A percentile compares a stretch with the other conserved stretches of the same genome.
phyloP scores from a whole-genome alignment of 2,113 vertebrate species.

The Nibea coibor region DNA sequence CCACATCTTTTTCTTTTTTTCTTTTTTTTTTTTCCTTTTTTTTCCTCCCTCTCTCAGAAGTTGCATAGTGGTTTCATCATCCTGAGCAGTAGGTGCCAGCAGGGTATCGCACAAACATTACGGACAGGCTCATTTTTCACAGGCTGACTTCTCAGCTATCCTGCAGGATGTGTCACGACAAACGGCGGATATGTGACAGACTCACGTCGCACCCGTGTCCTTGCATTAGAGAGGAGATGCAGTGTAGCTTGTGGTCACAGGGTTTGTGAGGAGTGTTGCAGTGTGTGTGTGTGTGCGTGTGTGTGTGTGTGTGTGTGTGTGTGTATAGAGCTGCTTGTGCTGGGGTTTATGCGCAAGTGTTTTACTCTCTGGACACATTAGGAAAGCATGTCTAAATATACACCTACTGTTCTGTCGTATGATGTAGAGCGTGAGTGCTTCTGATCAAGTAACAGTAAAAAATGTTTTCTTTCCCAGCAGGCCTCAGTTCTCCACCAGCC shows the following conservation, averaged over 20 bases:
- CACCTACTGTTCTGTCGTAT: constrained; percentile 16
- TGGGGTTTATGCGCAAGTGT: constrained; percentile 3
- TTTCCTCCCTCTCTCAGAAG: constrained; percentile 49
- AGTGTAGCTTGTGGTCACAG: constrained; percentile 50
- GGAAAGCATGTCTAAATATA: constrained; percentile 21
- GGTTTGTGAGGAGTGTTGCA: background rate
- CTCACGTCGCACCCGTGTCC: constrained; percentile 72
- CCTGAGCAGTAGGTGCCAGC: constrained; percentile 77
- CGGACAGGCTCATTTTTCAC: constrained; percentile 83
- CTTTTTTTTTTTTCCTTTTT: background rate
- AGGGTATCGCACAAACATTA: constrained; percentile 78
- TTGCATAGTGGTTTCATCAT: constrained; percentile 85
- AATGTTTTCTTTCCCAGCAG: constrained; percentile 76
- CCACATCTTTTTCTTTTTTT: constrained; percentile 53
- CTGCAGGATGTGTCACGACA: constrained; percentile 76
- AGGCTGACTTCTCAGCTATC: constrained; percentile 78
- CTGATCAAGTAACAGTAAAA: constrained; percentile 27
- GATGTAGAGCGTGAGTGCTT: background rate
- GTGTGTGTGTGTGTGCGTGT: constrained; percentile 13
- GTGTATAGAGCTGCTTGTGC: constrained; percentile 1
- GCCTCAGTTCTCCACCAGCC: constrained; percentile 94
- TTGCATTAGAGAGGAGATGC: constrained; percentile 75
- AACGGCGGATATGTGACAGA: constrained; percentile 76
- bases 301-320: constrained; percentile 19
- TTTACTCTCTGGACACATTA: constrained; percentile 10